These are phyloP conservation scores for Setipinna tenuifilis DNA, from an alignment of 2,797 vertebrate species.

Conservation along the genomic window DNA sequence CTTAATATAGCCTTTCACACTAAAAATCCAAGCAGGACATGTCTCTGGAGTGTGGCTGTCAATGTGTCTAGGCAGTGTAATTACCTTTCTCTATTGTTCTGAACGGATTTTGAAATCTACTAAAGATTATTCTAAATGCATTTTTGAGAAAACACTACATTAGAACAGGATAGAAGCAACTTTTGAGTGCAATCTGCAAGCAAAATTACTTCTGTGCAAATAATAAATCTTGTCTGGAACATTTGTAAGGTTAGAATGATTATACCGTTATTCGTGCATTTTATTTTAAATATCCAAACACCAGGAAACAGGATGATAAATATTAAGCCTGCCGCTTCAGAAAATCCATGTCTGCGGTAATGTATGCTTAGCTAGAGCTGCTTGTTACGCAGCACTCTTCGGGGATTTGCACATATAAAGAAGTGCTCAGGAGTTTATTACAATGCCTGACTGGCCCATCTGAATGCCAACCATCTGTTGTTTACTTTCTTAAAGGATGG, in stretches of 20 bases:
- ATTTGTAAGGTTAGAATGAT: not conserved
- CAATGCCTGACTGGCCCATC: not conserved
- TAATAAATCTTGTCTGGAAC: no score
- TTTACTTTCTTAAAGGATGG: conserved; percentile 1
- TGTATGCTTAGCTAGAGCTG: not conserved
- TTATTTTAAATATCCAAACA: not conserved
- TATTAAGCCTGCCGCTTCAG: not conserved
- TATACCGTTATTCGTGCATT: not conserved
- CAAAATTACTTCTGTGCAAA: not conserved
- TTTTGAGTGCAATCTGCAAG: not conserved
- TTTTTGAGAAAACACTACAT: not conserved
- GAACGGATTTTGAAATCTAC: not conserved
- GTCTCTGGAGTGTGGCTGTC: not conserved
- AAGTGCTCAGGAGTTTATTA: not conserved
- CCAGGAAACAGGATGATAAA: not conserved
- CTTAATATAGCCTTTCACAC: not conserved
- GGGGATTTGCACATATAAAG: conserved; percentile 2
- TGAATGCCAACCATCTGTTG: conserved; percentile 17
- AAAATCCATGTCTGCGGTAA: not conserved
- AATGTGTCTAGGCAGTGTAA: not conserved
- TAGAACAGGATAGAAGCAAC: not conserved
- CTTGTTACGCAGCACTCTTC: not conserved
- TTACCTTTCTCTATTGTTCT: not conserved
- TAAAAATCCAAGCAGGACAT: not conserved
- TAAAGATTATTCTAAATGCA: not conserved